These are phyloP conservation scores for Anarhynchus alexandrinus DNA, from an alignment of 2,113 vertebrate genomes.

Conservation along the genomic window DNA sequence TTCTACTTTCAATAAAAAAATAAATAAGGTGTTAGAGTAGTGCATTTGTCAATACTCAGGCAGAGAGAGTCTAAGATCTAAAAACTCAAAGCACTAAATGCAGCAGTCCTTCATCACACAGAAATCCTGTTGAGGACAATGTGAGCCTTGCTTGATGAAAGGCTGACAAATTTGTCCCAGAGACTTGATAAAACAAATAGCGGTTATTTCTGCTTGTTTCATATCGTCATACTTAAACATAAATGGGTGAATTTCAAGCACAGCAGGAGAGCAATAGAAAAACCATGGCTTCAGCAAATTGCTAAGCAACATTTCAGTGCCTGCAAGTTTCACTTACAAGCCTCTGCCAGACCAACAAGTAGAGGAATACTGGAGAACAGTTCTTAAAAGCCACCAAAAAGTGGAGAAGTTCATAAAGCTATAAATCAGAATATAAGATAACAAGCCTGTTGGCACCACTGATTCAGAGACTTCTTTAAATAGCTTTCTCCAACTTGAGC, in stretches of 20 bases:
- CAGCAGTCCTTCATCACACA: background rate
- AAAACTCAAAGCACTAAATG: background rate
- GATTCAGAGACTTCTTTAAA: background rate
- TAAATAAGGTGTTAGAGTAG: background rate
- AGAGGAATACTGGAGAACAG: background rate
- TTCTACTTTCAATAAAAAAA: conserved; percentile 3
- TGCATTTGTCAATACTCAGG: background rate
- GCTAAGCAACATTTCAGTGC: background rate
- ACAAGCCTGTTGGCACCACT: background rate
- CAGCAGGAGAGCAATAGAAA: conserved; percentile 9
- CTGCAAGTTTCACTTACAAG: background rate
- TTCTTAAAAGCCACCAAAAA: background rate
- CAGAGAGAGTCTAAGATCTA: background rate
- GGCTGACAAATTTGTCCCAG: background rate
- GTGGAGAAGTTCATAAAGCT: background rate
- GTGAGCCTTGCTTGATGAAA: background rate
- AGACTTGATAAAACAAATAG: background rate
- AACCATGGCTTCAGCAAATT: background rate
- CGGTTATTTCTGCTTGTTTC: conserved; percentile 4
- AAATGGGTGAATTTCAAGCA: conserved; percentile 24
- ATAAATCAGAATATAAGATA: background rate
- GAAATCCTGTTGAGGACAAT: background rate
- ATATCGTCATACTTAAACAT: background rate
- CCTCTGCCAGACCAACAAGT: background rate
- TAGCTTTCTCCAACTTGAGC: background rate